These are phyloP conservation scores for Tenualosa thibaudeaui DNA, from an alignment of 2,797 vertebrate species.

Conservation along the genomic window DNA sequence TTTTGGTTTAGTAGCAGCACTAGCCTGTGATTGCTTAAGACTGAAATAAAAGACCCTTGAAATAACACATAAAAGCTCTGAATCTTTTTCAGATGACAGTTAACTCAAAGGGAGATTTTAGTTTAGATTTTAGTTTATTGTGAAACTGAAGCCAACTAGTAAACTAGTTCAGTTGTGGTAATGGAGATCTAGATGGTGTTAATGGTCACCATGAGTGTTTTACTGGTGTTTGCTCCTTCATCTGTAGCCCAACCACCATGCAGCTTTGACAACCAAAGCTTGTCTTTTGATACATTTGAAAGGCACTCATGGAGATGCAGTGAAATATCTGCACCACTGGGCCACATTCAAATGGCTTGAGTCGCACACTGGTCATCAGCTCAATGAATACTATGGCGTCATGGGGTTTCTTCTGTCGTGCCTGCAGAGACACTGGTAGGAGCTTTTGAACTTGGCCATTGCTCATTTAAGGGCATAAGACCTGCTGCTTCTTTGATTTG, in stretches of 20 bases:
- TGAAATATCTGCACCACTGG: background rate
- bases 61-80: background rate
- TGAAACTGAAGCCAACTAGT: background rate
- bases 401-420: background rate
- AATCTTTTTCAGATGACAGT: background rate
- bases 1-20: background rate
- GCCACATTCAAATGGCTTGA: background rate
- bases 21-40: background rate
- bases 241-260: background rate
- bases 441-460: background rate
- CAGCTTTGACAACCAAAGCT: background rate
- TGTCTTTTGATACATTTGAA: background rate
- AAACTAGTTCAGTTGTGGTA: no score
- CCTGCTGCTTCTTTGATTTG: background rate
- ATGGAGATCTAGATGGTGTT: background rate
- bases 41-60: background rate
- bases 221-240: background rate
- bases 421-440: background rate
- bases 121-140: background rate
- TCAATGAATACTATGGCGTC: background rate
- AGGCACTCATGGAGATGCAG: background rate
- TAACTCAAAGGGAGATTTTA: background rate
- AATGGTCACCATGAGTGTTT: background rate
- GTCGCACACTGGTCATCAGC: background rate
- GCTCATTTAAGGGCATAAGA: background rate